Base-by-base conservation (phyloP, 2,888 invertebrate species). In the Melanotus villosus region DNA sequence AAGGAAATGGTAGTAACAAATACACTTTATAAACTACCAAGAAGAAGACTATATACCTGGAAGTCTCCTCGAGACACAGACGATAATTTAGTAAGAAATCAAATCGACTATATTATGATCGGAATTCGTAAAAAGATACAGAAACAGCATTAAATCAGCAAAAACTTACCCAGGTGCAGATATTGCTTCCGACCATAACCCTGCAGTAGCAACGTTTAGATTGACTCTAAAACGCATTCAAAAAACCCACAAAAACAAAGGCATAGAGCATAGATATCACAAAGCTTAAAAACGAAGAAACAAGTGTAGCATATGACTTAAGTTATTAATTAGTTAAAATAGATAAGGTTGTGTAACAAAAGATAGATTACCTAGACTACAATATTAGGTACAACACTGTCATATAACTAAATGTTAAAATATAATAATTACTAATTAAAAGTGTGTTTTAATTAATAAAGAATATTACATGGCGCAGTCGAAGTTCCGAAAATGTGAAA, bases 71-170 rank as follows among this genome's bases (percentile, higher is more conserved):
- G 10, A 36, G 14, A 38, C 7, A 57, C 18, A 2, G 12, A 36
- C n/a, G 19, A 36, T 6, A 57, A 57, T 2, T 23, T 50, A 50
- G 26, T 50, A 50, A 23, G 26, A 23, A 50, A 50, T 12, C 47
- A 47, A 47, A 47, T 47, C 2, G 47, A 47, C 21, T 19, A 47
- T 26, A 45, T 45, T 4, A 50, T 50, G 50, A 50, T 50, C n/a
- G n/a, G n/a, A n/a, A 12, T 1, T 9, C 12, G n/a, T n/a, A n/a
- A 50, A 50, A 30, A 50, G 50, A 30, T 32, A 30, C 30, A 50
- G 50, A 32, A 50, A 50, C 16, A 50, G 12, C 30, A 50, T 50
- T 4, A 26, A 7, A 30, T 26, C 30, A 12, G 26, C 30, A 5
- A 30, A 30, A 30, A 50, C 50, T 14, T 50, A 50, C 30, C 50